Base-by-base conservation (phyloP, 1,140 invertebrate genomes). In the Zaprionus camerounensis region DNA sequence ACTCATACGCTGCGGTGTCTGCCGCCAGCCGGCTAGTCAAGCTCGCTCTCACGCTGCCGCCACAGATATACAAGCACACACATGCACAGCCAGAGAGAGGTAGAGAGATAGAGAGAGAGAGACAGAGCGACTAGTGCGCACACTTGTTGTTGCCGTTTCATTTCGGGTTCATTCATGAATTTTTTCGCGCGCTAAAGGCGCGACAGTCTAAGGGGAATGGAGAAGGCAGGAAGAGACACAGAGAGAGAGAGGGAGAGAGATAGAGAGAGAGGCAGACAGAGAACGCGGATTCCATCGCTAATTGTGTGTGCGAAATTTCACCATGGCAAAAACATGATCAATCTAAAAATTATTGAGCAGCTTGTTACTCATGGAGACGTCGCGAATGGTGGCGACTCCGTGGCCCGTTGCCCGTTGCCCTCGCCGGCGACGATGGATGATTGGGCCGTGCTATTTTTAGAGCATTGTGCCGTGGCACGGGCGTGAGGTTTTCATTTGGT, bases 1-100 rank as follows among this genome's bases (percentile, higher is more conserved):
- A 91, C 88, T 91, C 88, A 91, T 91, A 90, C 88, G 84, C 61
- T 46, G 57, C 58, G 62, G 57, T 59, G 76, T 75, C 73, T 64
- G 71, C 71, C 17, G 36, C 22, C 66, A 62, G 58, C 57, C 57
- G 71, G 65, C 66, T 74, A 71, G 70, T 3, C 36, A 62, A 65
- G 31, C 72, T 59, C 46, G 49, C 66, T 51, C 70, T 74, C 58
- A 74, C 65, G 78, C 75, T 79, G 24, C 5, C 55, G 24, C 5
- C 55, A 51, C 17, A 58, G 7, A 38, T 51, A 56, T n/a, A 44
- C 58, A 56, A 44, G 56, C 46, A n/a, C 34, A 26, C 57, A 63
- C n/a, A 41, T 22, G 34, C 13, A 61, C 12, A 56, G 26, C 44
- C 13, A 65, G 7, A 44, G 15, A n/a, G 15, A 41, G 38, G n/a